These are phyloP conservation scores for Bombus consobrinus DNA, from an alignment of 1,140 invertebrate species.

Conservation along the genomic window DNA sequence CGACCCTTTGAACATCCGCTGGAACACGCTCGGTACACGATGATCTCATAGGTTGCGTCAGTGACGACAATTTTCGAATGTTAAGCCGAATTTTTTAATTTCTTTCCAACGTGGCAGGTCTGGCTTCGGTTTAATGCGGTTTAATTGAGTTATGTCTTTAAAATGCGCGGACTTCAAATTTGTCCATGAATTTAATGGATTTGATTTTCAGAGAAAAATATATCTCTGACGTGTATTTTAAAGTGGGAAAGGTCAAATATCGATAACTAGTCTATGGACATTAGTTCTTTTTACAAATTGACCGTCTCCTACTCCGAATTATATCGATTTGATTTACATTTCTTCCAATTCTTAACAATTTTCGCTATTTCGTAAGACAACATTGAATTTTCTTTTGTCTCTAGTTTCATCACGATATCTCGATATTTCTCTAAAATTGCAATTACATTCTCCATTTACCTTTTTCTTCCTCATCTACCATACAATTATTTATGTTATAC, in stretches of 20 bases:
- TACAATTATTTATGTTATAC: background rate
- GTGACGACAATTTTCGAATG: background rate
- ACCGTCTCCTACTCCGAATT: background rate
- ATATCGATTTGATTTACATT: background rate
- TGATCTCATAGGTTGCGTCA: background rate
- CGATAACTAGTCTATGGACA: background rate
- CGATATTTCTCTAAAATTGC: background rate
- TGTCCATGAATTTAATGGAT: background rate
- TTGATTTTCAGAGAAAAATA: background rate
- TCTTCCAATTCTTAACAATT: too few relatives aligned
- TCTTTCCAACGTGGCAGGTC: too few relatives aligned
- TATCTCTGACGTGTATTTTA: background rate
- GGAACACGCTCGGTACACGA: background rate
- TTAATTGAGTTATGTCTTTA: too few relatives aligned
- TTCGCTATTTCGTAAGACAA: background rate
- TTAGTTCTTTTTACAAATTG: background rate
- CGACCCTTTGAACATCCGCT: background rate
- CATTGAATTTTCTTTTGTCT: background rate
- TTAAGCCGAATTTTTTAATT: slow-evolving; percentile 20
- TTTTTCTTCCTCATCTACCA: background rate
- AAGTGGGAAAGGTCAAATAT: background rate
- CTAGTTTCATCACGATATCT: background rate
- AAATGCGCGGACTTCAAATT: too few relatives aligned
- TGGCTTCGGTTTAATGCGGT: too few relatives aligned
- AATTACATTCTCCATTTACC: too few relatives aligned